Evolutionary conservation across 2,888 invertebrate species (phyloP).

Genomic region (Hofmannophila pseudospretella): DNA sequence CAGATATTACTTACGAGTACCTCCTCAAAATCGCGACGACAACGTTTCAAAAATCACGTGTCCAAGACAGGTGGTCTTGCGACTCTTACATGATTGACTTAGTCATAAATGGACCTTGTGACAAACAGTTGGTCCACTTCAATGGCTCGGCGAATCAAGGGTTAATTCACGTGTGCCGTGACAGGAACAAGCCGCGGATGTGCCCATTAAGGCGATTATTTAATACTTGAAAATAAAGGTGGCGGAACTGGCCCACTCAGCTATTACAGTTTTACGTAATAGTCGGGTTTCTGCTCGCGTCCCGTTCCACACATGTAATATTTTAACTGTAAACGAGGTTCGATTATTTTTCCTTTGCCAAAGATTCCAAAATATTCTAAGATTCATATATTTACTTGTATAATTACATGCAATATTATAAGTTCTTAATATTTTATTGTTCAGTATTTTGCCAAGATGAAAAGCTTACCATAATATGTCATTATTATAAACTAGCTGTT

Average conservation of each 20-base stretch:
- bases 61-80: too few species aligned
- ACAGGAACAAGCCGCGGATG: slow-evolving; percentile 41
- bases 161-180: slow-evolving; percentile 35
- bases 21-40: too few species aligned
- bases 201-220: slow-evolving; percentile 35
- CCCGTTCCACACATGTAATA: slow-evolving; percentile 8
- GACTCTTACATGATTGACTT: too few species aligned
- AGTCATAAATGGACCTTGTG: background rate
- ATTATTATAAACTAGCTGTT: too few species aligned
- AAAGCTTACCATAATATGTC: too few species aligned
- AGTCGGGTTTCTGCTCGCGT: slow-evolving; percentile 17
- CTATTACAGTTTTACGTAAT: slow-evolving; percentile 25
- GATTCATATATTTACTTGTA: too few species aligned
- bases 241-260: slow-evolving; percentile 39
- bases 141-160: slow-evolving; percentile 10
- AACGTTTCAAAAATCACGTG: too few species aligned
- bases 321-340: background rate
- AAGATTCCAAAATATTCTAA: too few species aligned
- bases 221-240: slow-evolving; percentile 59
- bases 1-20: too few species aligned
- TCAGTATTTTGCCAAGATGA: too few species aligned
- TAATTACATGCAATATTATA: too few species aligned
- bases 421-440: too few species aligned
- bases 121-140: slow-evolving; percentile 9
- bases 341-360: background rate